Evolutionary conservation across 92 coral and sea anemone species (phyloP).

Genomic region (Epizoanthus rinbou): DNA sequence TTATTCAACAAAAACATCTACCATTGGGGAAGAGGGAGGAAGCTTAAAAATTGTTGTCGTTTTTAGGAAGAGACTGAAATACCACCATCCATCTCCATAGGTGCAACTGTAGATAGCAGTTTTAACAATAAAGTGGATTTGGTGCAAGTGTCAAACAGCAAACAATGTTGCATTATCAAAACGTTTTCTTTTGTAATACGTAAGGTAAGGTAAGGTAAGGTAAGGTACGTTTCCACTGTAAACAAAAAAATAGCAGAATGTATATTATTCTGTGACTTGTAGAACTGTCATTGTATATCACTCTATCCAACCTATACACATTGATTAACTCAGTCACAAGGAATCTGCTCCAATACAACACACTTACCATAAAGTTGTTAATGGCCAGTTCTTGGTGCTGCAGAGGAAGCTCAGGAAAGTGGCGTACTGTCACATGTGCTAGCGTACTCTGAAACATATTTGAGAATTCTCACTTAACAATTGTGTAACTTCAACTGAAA

Average conservation of each 20-base stretch:
- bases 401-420: conserved; percentile 87
- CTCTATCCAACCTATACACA: too few relatives aligned
- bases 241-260: too few relatives aligned
- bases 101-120: too few relatives aligned
- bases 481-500: not conserved
- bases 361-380: conserved; percentile 63
- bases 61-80: not conserved
- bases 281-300: too few relatives aligned
- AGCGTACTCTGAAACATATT: conserved; percentile 54
- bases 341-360: not conserved
- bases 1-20: not conserved
- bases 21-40: conserved; percentile 10
- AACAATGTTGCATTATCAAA: too few relatives aligned
- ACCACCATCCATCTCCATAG: not conserved
- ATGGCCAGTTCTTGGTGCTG: conserved; percentile 85
- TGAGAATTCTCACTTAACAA: not conserved
- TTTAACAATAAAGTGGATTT: too few relatives aligned
- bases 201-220: too few relatives aligned
- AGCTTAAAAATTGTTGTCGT: not conserved
- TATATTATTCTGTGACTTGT: too few relatives aligned
- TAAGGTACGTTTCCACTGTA: too few relatives aligned
- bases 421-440: conserved; percentile 59
- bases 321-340: too few relatives aligned
- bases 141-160: too few relatives aligned
- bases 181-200: too few relatives aligned